Conservation (phyloP, 2,888 invertebrate species). For the Xanthia icteritia region DNA sequence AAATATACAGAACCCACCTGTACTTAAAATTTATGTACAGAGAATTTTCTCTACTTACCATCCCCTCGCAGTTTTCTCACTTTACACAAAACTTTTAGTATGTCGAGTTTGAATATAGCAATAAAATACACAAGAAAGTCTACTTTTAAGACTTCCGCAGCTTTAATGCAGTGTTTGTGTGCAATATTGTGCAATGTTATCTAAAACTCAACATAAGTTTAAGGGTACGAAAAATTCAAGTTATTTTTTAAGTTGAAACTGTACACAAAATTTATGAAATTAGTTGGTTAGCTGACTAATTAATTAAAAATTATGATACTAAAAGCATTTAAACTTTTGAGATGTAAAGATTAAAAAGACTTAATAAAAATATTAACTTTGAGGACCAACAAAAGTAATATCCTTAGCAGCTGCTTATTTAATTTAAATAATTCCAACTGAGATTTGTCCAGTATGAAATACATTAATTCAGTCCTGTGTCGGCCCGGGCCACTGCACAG, state of each 20-base stretch:
- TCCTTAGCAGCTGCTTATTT: constrained; percentile 49
- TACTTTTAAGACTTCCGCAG: constrained; percentile 32
- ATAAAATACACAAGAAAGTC: constrained; percentile 54
- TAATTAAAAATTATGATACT: constrained; percentile 48
- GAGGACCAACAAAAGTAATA: constrained; percentile 53
- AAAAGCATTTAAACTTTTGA: constrained; percentile 46
- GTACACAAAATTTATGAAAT: constrained; percentile 32
- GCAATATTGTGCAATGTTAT: constrained; percentile 4
- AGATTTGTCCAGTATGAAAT: constrained; percentile 59
- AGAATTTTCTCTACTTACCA: constrained; percentile 44
- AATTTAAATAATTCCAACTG: constrained; percentile 59
- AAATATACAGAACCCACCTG: constrained; percentile 52
- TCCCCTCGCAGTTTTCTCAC: constrained; percentile 38
- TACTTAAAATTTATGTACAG: constrained; percentile 51
- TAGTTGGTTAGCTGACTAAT: constrained; percentile 38
- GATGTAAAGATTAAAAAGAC: constrained; percentile 38
- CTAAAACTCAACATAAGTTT: constrained; percentile 7
- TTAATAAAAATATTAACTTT: constrained; percentile 53
- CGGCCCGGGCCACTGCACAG: constrained; percentile 52
- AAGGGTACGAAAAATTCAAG: not conserved
- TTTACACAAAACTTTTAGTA: constrained; percentile 54
- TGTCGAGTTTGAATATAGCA: constrained; percentile 49
- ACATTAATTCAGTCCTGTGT: constrained; percentile 56
- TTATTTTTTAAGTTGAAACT: constrained; percentile 1
- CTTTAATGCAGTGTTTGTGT: constrained; percentile 34